Base-by-base conservation (phyloP, 1,140 invertebrate genomes). In the Caenorhabditis inopinata region DNA sequence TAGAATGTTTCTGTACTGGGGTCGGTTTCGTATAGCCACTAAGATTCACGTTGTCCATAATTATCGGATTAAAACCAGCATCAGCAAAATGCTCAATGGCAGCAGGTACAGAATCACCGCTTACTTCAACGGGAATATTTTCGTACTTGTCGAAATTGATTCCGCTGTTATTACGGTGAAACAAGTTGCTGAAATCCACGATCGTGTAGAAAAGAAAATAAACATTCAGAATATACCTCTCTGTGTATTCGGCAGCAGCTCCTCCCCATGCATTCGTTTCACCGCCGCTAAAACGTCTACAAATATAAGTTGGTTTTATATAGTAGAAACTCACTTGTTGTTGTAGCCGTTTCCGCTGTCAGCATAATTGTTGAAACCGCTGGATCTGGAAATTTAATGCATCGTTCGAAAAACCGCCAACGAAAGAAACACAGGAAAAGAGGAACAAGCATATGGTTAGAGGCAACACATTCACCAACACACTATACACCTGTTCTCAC, bases 111-210 rank as follows among this genome's bases (percentile, higher is more conserved):
- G 94, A 92, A 35, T 96, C 93, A 62, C 96, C 96, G 89, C 95
- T 98, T 87, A 96, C 96, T 91, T 99, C 96, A 88, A 99, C 97
- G 85, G 97, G 96, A 90, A 99, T 99, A 92, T 98, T 96, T 92
- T 99, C 96, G 90, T 99, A 99, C 91, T 98, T 97, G 91, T 96
- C 96, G 92, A 99, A 99, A 91, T 99, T 99, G 90, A 99, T 99
- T 78, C 97, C 97, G 81, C 48, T 62, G 38, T 81, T 77, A 5
- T 18, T 38, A 35, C 48, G 25, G 42, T 46, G 35, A 42, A 81
- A 81, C 32, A 81, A 74, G 21, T 80, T 62, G 11, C 76, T 76
- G 29, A 11, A 76, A 47, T 9, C 29, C 21, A n/a, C 3, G 1
- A 16, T 53, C 18, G 2, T 32, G 27, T 62, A n/a, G n/a, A n/a